Percentiles rank a stretch among this genome's conserved stretches.
Conservation (phyloP, 2,113 vertebrate genomes). For the Leptocoma aspasia region DNA sequence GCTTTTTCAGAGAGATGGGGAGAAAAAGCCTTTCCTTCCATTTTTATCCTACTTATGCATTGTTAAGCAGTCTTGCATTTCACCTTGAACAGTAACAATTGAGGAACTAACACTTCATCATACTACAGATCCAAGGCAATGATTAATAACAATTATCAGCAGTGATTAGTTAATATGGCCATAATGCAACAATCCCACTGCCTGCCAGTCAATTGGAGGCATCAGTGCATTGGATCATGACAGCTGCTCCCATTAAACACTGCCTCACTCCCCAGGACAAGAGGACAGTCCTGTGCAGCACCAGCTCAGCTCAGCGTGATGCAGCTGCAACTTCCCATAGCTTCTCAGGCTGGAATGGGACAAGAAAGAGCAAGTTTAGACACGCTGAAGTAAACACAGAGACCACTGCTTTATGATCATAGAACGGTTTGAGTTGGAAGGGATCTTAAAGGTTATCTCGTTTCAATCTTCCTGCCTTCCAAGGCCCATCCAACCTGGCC, state of each 20-base stretch:
- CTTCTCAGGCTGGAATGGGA: neutral
- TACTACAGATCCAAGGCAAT: neutral
- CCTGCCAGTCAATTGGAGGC: neutral
- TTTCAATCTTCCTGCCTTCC: neutral
- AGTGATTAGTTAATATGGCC: neutral
- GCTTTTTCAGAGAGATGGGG: neutral
- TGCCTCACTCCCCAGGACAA: neutral
- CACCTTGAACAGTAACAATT: neutral
- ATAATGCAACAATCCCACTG: slow-evolving; percentile 22
- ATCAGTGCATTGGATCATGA: neutral
- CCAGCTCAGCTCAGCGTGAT: neutral
- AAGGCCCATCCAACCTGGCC: neutral
- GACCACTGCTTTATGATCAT: neutral
- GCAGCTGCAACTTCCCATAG: neutral
- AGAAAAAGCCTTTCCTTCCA: neutral
- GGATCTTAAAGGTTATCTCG: neutral
- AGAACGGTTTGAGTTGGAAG: neutral
- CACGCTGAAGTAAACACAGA: neutral
- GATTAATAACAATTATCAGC: slow-evolving; percentile 24
- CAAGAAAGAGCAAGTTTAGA: neutral
- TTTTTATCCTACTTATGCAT: neutral
- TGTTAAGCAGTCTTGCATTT: neutral
- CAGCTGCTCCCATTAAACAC: neutral
- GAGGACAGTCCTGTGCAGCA: neutral
- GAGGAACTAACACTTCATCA: neutral